Evolutionary conservation across 1,140 invertebrate genomes (phyloP), one percentile per base, ranked within the genome.

Genomic region (Drosophila melanogaster): DNA sequence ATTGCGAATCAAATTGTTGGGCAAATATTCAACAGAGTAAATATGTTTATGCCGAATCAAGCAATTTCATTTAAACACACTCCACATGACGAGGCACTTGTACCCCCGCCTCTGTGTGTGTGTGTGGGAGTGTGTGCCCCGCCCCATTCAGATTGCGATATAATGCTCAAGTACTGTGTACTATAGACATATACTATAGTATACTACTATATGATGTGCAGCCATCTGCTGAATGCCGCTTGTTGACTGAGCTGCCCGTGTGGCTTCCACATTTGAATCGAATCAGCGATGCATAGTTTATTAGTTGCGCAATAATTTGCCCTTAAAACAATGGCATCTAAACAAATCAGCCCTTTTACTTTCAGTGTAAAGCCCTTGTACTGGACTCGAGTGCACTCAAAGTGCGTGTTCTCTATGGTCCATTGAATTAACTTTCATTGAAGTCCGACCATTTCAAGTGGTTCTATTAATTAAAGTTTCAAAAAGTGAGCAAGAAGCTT

Each of bases 41-140:
- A 87, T 87, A 87, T 87, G 83, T 87, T 87, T 89, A 87, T 87
- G 83, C 84, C 83, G 83, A 87, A 87, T 87, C 83, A 87, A 87
- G 83, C 84, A 87, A 87, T 87, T 87, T 87, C 83, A 87, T 89
- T 86, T 89, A 87, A 86, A 83, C 79, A 86, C 83, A 86, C 84
- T 76, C 83, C 73, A 59, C 62, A 54, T 61, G 64, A 43, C 37
- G 46, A 65, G 54, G 30, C 69, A 50, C 71, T 62, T 55, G 70
- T 57, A 51, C 56, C 30, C 26, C 8, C 30, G 0, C 2, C 0
- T 30, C 0, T 30, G 26, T 2, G 26, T 30, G 26, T 30, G 26
- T 30, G 1, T 8, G 26, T 30, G 26, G 8, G 26, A 3, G 26
- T 64, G 71, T 61, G 46, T 51, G 35, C 37, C 37, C 8, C 11